Conservation (phyloP, 2,888 invertebrate species). For the Rhyacophila evoluta region DNA sequence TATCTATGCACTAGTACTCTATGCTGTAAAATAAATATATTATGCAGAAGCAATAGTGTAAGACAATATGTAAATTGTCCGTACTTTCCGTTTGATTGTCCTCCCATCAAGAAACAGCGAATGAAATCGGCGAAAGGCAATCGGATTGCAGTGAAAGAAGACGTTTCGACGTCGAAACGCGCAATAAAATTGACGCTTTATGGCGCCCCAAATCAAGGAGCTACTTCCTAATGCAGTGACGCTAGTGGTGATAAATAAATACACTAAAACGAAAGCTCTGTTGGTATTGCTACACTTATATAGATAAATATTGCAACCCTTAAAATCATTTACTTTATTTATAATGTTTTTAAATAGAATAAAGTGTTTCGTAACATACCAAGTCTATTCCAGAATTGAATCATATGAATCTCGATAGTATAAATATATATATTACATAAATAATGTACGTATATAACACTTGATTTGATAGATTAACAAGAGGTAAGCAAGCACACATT, state of each 20-base stretch:
- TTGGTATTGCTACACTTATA: not conserved
- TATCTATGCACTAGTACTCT: too few species aligned
- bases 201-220: constrained; percentile 34
- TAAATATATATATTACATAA: too few species aligned
- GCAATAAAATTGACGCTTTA: constrained; percentile 52
- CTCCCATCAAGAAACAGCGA: not conserved
- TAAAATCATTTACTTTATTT: too few species aligned
- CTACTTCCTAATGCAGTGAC: not conserved
- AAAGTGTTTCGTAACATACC: too few species aligned
- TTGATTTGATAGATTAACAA: too few species aligned
- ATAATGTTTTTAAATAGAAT: too few species aligned
- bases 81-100: not conserved
- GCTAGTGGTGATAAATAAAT: not conserved
- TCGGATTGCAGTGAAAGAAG: constrained; percentile 50
- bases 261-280: not conserved
- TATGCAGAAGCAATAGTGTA: not conserved
- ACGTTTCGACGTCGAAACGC: constrained; percentile 39
- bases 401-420: too few species aligned
- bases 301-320: too few species aligned
- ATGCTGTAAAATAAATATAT: too few species aligned
- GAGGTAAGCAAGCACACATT: too few species aligned
- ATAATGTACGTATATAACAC: too few species aligned
- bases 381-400: too few species aligned
- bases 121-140: constrained; percentile 40
- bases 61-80: not conserved